Percentiles rank a stretch among this genome's conserved stretches.
These are phyloP conservation scores for Margaritifera margaritifera DNA, from an alignment of 2,888 invertebrate species.

Conservation along the genomic window DNA sequence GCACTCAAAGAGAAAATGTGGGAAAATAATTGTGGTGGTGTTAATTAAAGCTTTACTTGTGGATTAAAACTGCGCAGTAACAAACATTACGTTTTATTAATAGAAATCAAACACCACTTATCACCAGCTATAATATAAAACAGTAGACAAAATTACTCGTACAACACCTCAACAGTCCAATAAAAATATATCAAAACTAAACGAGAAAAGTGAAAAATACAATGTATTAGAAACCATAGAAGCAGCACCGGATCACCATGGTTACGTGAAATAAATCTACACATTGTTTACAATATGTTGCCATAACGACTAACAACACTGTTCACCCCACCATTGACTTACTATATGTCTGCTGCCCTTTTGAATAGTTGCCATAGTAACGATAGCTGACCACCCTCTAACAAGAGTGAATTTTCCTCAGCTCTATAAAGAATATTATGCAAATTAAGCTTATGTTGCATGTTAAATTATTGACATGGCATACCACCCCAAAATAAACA, in stretches of 20 bases:
- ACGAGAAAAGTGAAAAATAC: conserved; percentile 29
- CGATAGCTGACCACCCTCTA: conserved; percentile 21
- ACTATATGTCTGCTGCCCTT: conserved; percentile 37
- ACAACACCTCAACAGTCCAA: conserved; percentile 35
- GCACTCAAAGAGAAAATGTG: too few relatives aligned
- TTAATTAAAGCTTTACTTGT: too few relatives aligned
- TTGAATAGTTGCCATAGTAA: conserved; percentile 33
- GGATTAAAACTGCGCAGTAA: too few relatives aligned
- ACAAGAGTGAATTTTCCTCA: conserved; percentile 17
- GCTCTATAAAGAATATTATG: conserved; percentile 23
- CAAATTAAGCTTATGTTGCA: conserved; percentile 12
- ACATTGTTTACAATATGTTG: conserved; percentile 47
- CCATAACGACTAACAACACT: conserved; percentile 48
- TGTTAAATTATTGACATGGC: too few relatives aligned
- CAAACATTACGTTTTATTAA: too few relatives aligned
- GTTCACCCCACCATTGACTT: conserved; percentile 37
- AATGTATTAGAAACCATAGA: conserved; percentile 40
- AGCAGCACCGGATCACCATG: conserved; percentile 31
- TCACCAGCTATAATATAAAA: conserved; percentile 24
- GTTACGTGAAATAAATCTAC: conserved; percentile 49
- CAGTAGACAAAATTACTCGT: conserved; percentile 18
- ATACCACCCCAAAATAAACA: too few relatives aligned
- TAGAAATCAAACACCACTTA: neutral
- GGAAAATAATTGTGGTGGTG: too few relatives aligned
- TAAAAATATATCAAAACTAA: conserved; percentile 30